Evolutionary conservation across 1,140 invertebrate species (phyloP).

Genomic region (Scylla paramamosain): DNA sequence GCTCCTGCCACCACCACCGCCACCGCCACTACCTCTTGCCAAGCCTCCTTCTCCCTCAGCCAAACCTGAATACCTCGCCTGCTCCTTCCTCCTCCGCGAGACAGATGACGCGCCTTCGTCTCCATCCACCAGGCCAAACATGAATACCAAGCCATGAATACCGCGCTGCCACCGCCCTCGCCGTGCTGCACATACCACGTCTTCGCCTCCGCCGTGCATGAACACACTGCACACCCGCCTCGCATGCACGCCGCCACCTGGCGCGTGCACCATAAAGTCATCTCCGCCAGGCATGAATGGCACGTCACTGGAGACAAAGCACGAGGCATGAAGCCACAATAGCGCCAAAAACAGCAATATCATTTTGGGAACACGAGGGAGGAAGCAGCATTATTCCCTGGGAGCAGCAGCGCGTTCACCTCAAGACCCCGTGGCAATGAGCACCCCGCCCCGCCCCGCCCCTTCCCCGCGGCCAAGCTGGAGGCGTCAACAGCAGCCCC

Average conservation of each 20-base stretch:
- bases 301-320: not conserved
- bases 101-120: conserved; percentile 7
- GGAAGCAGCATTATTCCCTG: not conserved
- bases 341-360: not conserved
- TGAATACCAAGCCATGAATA: not conserved
- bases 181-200: not conserved
- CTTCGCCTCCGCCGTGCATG: not conserved
- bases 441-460: not conserved
- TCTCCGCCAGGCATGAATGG: not conserved
- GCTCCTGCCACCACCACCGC: not conserved
- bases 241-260: not conserved
- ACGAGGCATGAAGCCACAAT: not conserved
- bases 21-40: not conserved
- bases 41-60: not conserved
- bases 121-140: not conserved
- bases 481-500: conserved; percentile 21
- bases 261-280: not conserved
- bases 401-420: not conserved
- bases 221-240: not conserved
- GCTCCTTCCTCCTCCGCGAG: not conserved
- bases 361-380: not conserved
- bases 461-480: not conserved
- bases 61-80: not conserved
- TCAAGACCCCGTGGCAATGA: not conserved
- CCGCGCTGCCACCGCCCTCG: not conserved